Percentiles rank a stretch among this genome's conserved stretches.
phyloP scores from a whole-genome alignment of 1,140 invertebrate species.

The Prorops nasuta region DNA sequence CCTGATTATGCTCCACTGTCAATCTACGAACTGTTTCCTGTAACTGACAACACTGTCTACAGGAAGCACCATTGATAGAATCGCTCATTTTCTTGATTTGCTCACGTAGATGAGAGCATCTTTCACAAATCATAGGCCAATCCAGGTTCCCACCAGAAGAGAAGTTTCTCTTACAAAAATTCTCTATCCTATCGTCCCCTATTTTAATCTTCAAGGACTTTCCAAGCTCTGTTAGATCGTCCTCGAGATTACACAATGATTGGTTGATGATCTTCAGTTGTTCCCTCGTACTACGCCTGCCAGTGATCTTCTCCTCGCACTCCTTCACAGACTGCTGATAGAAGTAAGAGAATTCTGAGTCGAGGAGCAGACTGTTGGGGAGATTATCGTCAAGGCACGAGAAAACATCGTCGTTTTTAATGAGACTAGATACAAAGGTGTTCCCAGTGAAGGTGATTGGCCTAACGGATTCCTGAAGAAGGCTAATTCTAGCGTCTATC shows the following conservation, averaged over 20 bases:
- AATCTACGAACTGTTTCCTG: conserved; percentile 51
- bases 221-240: conserved; percentile 35
- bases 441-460: conserved; percentile 21
- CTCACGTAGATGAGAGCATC: conserved; percentile 50
- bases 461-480: conserved; percentile 47
- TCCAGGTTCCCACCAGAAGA: conserved; percentile 20
- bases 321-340: conserved; percentile 63
- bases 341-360: conserved; percentile 63
- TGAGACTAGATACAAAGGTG: conserved; percentile 45
- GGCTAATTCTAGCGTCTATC: conserved; percentile 68
- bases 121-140: conserved; percentile 39
- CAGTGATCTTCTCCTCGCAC: conserved; percentile 44
- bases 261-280: conserved; percentile 36
- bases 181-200: conserved; percentile 10
- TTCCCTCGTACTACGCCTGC: conserved; percentile 29
- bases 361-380: conserved; percentile 53
- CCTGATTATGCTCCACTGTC: conserved; percentile 42
- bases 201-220: conserved; percentile 28
- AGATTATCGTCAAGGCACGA: conserved; percentile 34
- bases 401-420: conserved; percentile 40
- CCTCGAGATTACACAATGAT: conserved; percentile 34
- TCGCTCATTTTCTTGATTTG: conserved; percentile 58
- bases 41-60: conserved; percentile 62
- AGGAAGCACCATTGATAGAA: conserved; percentile 57
- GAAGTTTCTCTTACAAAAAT: conserved; percentile 12